Base-by-base conservation (phyloP, 1,140 invertebrate species). In the Lordiphosa clarofinis region DNA sequence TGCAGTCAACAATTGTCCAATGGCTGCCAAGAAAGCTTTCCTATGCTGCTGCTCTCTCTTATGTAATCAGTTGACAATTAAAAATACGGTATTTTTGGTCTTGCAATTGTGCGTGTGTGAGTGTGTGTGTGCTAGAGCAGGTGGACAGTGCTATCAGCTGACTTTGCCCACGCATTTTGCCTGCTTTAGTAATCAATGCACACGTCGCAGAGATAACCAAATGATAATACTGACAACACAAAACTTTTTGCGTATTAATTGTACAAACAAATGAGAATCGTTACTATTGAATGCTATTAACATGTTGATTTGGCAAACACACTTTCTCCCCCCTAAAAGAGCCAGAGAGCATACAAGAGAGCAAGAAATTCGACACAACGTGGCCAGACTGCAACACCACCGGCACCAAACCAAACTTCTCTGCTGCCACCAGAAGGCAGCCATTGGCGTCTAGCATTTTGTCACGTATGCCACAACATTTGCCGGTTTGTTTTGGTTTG, bases 401-500 rank as follows among this genome's bases (percentile, higher is more conserved):
- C 10, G 35, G n/a, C 5, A 24, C 42, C 1, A 12, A 44, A 28
- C 2, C n/a, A 12, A 28, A 28, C 21, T 24, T 24, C 28, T 44
- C 42, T 44, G 8, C n/a, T 24, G 66, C 56, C 62, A 66, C 60
- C 38, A 44, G 11, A 13, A 12, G 42, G 37, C 54, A 38, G 76
- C 72, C 76, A 82, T 84, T 43, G 11, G 43, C 13, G 46, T 36
- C 54, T 48, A 9, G 28, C 59, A 9, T 43, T 55, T 78, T 63
- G 78, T 70, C 78, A 84, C 78, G 78, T 82, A 82, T 49, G 54
- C 76, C 72, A 61, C 50, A 65, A 55, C 8, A 42, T 44, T 50
- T 39, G 63, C 56, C 57, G 56, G 59, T 47, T 60, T 72, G 56
- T 69, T 70, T 81, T 58, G 59, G 33, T 73, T 61, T 15, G 19